These are phyloP conservation scores for Equus quagga DNA, from an alignment of 2,113 vertebrate species.

Conservation along the genomic window DNA sequence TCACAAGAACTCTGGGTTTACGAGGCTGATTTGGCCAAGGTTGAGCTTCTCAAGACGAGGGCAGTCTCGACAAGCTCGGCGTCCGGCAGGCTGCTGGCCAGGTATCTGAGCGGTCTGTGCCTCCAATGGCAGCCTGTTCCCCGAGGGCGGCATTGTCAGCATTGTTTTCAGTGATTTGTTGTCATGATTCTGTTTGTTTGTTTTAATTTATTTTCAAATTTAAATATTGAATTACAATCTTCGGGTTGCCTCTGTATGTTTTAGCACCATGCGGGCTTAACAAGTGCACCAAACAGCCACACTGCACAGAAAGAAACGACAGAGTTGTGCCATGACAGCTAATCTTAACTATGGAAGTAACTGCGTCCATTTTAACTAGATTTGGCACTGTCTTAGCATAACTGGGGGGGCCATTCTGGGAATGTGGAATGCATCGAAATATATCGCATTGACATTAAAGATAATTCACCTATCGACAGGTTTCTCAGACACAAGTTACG, in stretches of 20 bases:
- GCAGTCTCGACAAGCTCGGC: no score
- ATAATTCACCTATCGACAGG: background rate
- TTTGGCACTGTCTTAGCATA: background rate
- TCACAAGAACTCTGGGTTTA: background rate
- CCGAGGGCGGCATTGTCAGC: background rate
- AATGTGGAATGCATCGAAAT: background rate
- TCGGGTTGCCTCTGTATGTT: background rate
- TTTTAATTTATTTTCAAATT: background rate
- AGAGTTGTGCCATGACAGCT: no score
- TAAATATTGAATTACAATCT: background rate
- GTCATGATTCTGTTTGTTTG: background rate
- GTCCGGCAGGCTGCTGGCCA: background rate
- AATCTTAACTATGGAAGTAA: background rate
- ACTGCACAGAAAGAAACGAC: background rate
- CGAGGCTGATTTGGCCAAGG: no score
- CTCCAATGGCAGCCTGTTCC: background rate
- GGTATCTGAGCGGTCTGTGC: background rate
- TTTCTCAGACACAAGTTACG: background rate
- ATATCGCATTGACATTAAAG: background rate
- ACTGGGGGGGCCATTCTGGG: background rate
- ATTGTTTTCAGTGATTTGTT: background rate
- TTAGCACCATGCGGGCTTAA: background rate
- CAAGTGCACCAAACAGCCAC: background rate
- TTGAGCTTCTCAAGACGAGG: accelerated
- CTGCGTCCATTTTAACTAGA: background rate